A percentile compares a stretch with the other conserved stretches of the same genome.
phyloP scores from a whole-genome alignment of 2,113 vertebrate genomes.

The Uropsilus gracilis region DNA sequence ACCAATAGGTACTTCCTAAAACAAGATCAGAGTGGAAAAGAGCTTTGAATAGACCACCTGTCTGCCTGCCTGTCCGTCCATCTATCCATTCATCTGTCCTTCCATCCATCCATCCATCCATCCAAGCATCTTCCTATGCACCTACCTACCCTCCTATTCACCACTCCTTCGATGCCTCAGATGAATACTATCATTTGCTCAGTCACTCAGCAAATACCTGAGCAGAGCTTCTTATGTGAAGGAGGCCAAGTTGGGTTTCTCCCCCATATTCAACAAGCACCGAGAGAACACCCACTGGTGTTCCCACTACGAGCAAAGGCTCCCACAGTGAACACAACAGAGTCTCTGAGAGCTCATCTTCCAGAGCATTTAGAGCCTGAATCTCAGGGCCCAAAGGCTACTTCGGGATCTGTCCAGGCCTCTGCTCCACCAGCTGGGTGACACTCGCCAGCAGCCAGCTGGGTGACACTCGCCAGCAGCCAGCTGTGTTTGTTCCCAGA shows the following conservation, averaged over 20 bases:
- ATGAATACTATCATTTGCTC: neutral
- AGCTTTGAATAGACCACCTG: neutral
- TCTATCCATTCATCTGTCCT: neutral
- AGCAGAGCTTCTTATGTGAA: neutral
- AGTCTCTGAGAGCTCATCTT: neutral
- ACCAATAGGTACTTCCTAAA: neutral
- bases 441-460: neutral
- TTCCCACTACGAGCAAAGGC: neutral
- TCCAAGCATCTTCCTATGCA: neutral
- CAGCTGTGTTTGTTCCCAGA: neutral
- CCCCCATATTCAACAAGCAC: neutral
- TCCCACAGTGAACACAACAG: neutral
- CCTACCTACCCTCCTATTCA: neutral
- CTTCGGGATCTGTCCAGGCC: fast-evolving
- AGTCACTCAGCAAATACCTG: neutral
- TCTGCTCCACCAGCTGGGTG: neutral
- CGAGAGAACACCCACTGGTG: neutral
- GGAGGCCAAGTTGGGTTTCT: too few relatives aligned
- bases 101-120: neutral
- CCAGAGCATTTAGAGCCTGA: neutral
- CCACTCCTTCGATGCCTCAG: neutral
- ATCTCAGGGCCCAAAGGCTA: neutral
- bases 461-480: neutral
- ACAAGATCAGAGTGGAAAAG: neutral
- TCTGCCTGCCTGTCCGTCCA: neutral